Evolutionary conservation across 2,113 vertebrate genomes (phyloP), one percentile per base, ranked within the genome.

Genomic region (Canis aureus): DNA sequence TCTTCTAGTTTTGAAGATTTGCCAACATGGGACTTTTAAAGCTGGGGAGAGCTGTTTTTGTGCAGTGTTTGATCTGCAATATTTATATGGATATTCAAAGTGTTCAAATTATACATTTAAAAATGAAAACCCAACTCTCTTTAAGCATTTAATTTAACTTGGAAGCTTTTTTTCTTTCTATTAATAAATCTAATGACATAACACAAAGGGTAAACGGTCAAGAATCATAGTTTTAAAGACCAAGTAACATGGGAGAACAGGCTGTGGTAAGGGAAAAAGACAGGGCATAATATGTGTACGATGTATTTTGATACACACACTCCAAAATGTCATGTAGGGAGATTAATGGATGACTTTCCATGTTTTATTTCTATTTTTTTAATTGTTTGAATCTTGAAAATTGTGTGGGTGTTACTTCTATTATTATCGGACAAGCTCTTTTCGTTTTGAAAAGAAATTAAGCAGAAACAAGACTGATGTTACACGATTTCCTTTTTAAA

Each of bases 301-400:
- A 49, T 62, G 11, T 29, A 49, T 73, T 73, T 67, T 53, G 10
- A 88, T 53, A 49, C 3, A 32, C 10, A 27, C 0, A 23, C 22
- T 53, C 16, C 2, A 49, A 66, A 96, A 49, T 82, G 43, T 53
- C 23, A 76, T 9, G 43, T 27, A 49, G 23, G 23, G 32, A 66
- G 25, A 78, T 86, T 17, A 71, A 38, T 20, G 38, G 32, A 2
- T 95, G 35, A 55, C 25, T 78, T 82, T 49, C 5, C 12, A 64
- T 43, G 6, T 74, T 57, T 92, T 73, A 23, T 19, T n/a, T 25
- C 29, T 23, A 13, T 12, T 1, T 8, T 91, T 35, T 89, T 69
- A n/a, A 82, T 85, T 79, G 32, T n/a, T 73, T 85, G 69, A 80
- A 49, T 80, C 78, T 88, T 95, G 27, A 49, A 91, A 97, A 74